Evolutionary conservation across 2,113 vertebrate species (phyloP).

Genomic region (Phoxinus phoxinus): DNA sequence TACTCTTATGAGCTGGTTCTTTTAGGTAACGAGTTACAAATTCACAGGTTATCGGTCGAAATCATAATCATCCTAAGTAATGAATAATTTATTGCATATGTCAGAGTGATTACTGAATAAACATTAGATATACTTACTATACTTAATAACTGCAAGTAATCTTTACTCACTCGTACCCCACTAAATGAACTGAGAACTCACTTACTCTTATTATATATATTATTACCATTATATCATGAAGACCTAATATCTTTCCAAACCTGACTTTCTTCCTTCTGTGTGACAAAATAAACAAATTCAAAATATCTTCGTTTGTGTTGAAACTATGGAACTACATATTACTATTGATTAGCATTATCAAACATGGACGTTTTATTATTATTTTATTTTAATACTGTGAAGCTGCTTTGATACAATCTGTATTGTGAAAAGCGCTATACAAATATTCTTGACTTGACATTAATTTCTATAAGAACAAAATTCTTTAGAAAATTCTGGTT

Average conservation of each 20-base stretch:
- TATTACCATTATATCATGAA: not conserved
- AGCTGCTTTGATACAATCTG: too few species aligned
- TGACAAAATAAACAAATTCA: not conserved
- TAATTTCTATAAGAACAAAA: not conserved
- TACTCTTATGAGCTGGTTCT: not conserved
- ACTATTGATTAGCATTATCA: too few species aligned
- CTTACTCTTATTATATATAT: not conserved
- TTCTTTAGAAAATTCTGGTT: not conserved
- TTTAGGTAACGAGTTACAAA: not conserved
- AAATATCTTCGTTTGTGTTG: not conserved
- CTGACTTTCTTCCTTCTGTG: not conserved
- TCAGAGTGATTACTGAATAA: not conserved
- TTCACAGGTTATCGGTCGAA: not conserved
- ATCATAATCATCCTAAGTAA: not conserved
- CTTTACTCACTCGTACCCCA: not conserved
- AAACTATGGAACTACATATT: not conserved
- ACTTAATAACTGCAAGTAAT: not conserved
- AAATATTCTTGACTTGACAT: too few species aligned
- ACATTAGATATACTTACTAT: not conserved
- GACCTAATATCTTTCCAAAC: not conserved
- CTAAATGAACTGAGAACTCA: not conserved
- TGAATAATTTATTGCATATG: not conserved
- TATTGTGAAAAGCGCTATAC: too few species aligned
- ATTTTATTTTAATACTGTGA: too few species aligned
- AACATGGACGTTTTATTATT: too few species aligned